Conservation (phyloP, 2,888 invertebrate genomes). For the Tenthredo livida region DNA sequence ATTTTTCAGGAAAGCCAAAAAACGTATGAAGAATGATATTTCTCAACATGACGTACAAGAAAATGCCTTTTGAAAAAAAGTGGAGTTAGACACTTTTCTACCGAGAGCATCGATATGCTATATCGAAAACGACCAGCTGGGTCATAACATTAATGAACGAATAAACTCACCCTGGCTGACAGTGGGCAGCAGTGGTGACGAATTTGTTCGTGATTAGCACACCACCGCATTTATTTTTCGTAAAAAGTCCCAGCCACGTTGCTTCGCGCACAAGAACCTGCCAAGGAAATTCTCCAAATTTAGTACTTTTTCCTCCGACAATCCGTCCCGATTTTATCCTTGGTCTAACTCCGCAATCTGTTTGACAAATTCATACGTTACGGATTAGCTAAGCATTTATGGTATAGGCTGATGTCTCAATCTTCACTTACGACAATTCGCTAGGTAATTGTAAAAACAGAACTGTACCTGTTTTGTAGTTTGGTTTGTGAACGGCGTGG, state of each 20-base stretch:
- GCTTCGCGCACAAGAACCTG: constrained; percentile 95
- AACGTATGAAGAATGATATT: too few species aligned
- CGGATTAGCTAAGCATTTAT: background rate
- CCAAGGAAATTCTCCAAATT: constrained; percentile 96
- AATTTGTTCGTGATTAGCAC: constrained; percentile 93
- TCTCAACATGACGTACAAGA: too few species aligned
- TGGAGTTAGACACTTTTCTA: too few species aligned
- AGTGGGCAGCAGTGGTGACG: constrained; percentile 96
- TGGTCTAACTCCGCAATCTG: constrained; percentile 94
- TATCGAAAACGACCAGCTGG: background rate
- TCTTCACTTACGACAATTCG: background rate
- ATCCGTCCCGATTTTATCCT: constrained; percentile 89
- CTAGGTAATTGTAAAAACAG: background rate
- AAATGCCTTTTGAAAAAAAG: too few species aligned
- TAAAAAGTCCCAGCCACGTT: constrained; percentile 95
- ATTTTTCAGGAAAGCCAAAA: too few species aligned
- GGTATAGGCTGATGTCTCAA: background rate
- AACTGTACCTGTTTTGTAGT: constrained; percentile 35
- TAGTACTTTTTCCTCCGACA: constrained; percentile 93
- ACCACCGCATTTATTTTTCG: constrained; percentile 97
- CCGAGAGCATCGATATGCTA: too few species aligned
- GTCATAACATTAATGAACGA: background rate
- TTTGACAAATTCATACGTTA: constrained; percentile 60
- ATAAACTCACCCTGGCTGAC: constrained; percentile 90
- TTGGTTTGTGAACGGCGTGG: constrained; percentile 31